phyloP scores from a whole-genome alignment of 2,888 invertebrate species.

The Tenthredo distinguenda region DNA sequence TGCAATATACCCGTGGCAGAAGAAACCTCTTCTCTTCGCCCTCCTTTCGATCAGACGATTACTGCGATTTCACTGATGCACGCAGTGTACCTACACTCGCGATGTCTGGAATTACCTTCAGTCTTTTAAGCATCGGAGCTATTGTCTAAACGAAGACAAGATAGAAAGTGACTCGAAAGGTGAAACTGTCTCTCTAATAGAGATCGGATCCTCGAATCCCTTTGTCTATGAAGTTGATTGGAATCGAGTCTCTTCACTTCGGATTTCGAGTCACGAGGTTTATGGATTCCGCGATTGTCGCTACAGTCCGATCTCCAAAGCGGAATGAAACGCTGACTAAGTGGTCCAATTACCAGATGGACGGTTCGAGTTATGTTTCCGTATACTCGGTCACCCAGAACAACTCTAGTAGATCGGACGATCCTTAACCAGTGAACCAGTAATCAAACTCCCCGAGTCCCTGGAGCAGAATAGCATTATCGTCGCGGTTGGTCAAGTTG shows the following conservation, averaged over 20 bases:
- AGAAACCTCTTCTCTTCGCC: not conserved
- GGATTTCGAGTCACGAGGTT: not conserved
- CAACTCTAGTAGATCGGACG: slow-evolving; percentile 23
- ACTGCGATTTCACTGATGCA: not conserved
- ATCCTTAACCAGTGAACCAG: slow-evolving; percentile 34
- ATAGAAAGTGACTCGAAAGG: too few species aligned
- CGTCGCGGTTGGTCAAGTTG: slow-evolving; percentile 9
- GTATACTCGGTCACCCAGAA: slow-evolving; percentile 35
- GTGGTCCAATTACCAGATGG: slow-evolving; percentile 22
- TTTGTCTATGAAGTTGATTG: not conserved
- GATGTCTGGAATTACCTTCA: not conserved
- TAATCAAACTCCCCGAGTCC: slow-evolving; percentile 18
- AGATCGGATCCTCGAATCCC: not conserved
- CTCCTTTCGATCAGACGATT: not conserved
- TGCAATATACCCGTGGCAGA: not conserved
- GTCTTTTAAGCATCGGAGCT: not conserved
- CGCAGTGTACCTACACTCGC: not conserved
- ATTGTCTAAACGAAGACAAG: too few species aligned
- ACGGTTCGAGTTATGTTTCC: slow-evolving; percentile 37
- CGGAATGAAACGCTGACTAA: not conserved
- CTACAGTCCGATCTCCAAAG: not conserved
- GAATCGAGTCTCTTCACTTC: not conserved
- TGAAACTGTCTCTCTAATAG: not conserved
- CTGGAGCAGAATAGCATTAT: not conserved
- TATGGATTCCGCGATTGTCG: not conserved